These are phyloP conservation scores for Camponotus fellah DNA, from an alignment of 2,888 invertebrate species.

Conservation along the genomic window DNA sequence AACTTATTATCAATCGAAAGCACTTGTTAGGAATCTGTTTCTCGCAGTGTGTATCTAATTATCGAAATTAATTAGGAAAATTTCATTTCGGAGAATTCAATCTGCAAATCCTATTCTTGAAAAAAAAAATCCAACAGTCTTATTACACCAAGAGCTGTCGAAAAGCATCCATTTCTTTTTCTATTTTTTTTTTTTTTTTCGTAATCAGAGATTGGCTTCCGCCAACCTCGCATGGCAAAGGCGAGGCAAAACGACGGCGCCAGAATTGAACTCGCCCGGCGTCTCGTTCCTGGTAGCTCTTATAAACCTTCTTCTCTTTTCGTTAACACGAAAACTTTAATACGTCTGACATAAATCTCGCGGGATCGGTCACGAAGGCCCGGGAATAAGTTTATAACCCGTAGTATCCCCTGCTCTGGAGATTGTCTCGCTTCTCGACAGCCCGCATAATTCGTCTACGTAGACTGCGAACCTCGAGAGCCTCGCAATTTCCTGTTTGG, in stretches of 20 bases:
- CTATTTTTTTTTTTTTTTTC: conserved; percentile 13
- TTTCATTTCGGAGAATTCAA: background rate
- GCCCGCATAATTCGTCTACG: conserved; percentile 45
- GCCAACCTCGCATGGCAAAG: conserved; percentile 24
- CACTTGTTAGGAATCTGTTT: background rate
- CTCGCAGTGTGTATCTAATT: background rate
- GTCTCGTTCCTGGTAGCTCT: conserved; percentile 47
- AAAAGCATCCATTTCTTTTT: background rate
- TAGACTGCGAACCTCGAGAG: background rate
- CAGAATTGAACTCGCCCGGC: conserved; percentile 43
- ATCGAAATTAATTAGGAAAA: background rate
- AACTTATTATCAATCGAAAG: background rate
- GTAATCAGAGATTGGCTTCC: conserved; percentile 38
- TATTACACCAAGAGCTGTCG: conserved; percentile 17
- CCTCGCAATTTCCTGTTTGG: conserved; percentile 51
- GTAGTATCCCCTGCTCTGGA: conserved; percentile 35
- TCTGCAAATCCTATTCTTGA: conserved; percentile 9
- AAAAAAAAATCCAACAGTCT: conserved; percentile 31
- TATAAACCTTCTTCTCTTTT: conserved; percentile 56
- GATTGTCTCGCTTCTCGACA: conserved; percentile 46
- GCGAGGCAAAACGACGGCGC: conserved; percentile 20
- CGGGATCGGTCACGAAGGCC: conserved; percentile 74
- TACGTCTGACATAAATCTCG: conserved; percentile 74
- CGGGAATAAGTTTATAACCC: conserved; percentile 60
- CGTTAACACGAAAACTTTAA: conserved; percentile 77